phyloP scores from a whole-genome alignment of 2,888 invertebrate genomes.

The Synanthedon andrenaeformis region DNA sequence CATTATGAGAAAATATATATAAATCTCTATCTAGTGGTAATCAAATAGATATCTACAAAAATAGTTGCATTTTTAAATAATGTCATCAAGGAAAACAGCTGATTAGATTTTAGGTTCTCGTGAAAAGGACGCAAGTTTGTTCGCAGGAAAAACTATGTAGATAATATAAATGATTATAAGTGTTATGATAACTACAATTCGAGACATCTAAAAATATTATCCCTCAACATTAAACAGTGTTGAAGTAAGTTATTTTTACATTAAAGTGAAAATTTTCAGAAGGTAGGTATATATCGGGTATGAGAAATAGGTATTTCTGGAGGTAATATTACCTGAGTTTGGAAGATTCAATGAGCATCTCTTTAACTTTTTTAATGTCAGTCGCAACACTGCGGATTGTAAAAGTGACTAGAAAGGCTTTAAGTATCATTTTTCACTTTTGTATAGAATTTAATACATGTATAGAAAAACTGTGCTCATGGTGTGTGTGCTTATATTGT shows the following conservation, averaged over 20 bases:
- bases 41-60: constrained; percentile 68
- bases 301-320: constrained; percentile 26
- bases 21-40: constrained; percentile 63
- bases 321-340: constrained; percentile 41
- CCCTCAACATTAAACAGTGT: constrained; percentile 47
- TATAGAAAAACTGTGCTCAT: constrained; percentile 47
- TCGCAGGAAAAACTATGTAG: constrained; percentile 32
- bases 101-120: constrained; percentile 24
- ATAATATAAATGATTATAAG: constrained; percentile 32
- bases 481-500: constrained; percentile 39
- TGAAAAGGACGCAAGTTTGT: constrained; percentile 15
- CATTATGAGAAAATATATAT: constrained; percentile 59
- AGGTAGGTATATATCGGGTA: constrained; percentile 26
- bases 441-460: constrained; percentile 29
- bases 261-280: constrained; percentile 7
- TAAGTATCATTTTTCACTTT: constrained; percentile 17
- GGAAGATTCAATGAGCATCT: constrained; percentile 46
- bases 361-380: constrained; percentile 23
- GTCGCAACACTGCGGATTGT: constrained; percentile 30
- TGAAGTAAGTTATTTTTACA: constrained; percentile 20
- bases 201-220: constrained; percentile 62
- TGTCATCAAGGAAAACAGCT: constrained; percentile 35
- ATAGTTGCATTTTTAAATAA: constrained; percentile 63
- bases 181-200: constrained; percentile 46
- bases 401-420: constrained; percentile 39